phyloP scores from a whole-genome alignment of 35 echinoderm and acorn worm genomes.

The Ophioderma brevispina region DNA sequence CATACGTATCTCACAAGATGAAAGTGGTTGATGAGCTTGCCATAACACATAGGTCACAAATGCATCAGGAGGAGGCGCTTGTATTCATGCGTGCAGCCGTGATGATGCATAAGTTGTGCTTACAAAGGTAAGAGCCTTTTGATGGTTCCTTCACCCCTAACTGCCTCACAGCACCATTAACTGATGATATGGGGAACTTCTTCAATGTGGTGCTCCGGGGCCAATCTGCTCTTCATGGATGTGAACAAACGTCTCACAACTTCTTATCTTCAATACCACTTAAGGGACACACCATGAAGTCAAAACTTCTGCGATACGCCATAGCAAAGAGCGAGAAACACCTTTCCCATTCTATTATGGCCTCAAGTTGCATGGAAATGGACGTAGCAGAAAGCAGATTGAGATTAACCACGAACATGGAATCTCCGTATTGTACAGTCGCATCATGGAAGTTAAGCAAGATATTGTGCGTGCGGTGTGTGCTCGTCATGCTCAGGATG shows the following conservation, averaged over 20 bases:
- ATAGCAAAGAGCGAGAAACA: constrained; percentile 13
- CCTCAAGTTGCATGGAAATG: too few species aligned
- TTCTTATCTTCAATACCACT: constrained; percentile 21
- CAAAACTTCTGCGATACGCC: too few species aligned
- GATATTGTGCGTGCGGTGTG: too few species aligned
- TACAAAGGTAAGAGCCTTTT: constrained; percentile 17
- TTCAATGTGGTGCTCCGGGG: constrained; percentile 5
- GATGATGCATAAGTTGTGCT: too few species aligned
- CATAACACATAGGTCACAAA: too few species aligned
- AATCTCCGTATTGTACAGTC: not conserved
- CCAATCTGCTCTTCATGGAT: constrained; percentile 11
- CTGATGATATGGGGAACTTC: not conserved
- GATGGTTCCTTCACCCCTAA: too few species aligned
- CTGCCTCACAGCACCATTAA: constrained; percentile 15
- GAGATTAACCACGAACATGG: not conserved
- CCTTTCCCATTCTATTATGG: constrained; percentile 22
- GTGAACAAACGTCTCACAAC: constrained; percentile 16
- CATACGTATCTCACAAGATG: not conserved
- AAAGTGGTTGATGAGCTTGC: not conserved
- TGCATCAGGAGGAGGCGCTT: too few species aligned
- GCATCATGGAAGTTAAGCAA: too few species aligned
- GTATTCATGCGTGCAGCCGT: too few species aligned
- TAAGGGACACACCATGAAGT: too few species aligned
- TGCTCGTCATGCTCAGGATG: too few species aligned
- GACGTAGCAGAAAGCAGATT: too few species aligned